phyloP scores from a whole-genome alignment of 2,888 invertebrate species.

The Amiota communis region DNA sequence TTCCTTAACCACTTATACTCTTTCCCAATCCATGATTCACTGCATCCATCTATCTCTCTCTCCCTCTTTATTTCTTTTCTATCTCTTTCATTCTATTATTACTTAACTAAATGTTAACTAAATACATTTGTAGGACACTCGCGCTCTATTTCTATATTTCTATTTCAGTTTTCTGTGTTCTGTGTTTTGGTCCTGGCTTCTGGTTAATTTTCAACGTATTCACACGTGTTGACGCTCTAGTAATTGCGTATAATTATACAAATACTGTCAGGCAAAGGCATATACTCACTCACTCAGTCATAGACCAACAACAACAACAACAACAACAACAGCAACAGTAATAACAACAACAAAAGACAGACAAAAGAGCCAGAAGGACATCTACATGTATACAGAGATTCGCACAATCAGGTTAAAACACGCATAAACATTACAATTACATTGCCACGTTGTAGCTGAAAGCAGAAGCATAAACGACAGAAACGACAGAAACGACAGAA shows the following conservation, averaged over 20 bases:
- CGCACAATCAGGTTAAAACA: background rate
- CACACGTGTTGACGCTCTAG: constrained; percentile 18
- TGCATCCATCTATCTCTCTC: too few relatives aligned
- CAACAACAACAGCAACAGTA: background rate
- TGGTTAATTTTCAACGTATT: constrained; percentile 1
- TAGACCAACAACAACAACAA: background rate
- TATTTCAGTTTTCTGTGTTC: too few relatives aligned
- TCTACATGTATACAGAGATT: background rate
- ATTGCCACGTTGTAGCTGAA: background rate
- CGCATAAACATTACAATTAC: constrained; percentile 14
- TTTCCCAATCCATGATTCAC: background rate
- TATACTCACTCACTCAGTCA: background rate
- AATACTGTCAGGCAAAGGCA: constrained; percentile 2
- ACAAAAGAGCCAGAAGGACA: too few relatives aligned
- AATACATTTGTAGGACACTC: background rate
- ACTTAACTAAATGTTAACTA: background rate
- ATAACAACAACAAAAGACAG: too few relatives aligned
- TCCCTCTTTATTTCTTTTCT: too few relatives aligned
- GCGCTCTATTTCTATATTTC: too few relatives aligned
- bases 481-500: background rate
- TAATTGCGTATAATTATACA: constrained; percentile 29
- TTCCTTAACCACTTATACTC: background rate
- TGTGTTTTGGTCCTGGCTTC: background rate
- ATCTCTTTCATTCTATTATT: too few relatives aligned
- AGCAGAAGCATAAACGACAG: background rate